Percentiles rank a stretch among this genome's conserved stretches.
Conservation (phyloP, 2,888 invertebrate genomes). For the Volucella bombylans region DNA sequence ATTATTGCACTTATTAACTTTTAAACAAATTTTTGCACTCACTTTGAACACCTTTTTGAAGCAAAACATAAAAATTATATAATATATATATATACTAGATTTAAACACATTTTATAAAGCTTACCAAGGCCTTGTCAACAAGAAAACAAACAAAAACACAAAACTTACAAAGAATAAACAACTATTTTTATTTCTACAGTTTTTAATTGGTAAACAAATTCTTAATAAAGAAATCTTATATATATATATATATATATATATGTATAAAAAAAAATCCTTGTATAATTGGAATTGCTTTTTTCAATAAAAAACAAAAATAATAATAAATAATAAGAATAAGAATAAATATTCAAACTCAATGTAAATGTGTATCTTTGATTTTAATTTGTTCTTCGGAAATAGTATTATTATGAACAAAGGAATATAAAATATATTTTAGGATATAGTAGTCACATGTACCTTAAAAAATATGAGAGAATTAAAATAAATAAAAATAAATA, state of each 20-base stretch:
- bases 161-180: slow-evolving; percentile 17
- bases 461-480: slow-evolving; percentile 60
- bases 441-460: slow-evolving; percentile 74
- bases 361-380: slow-evolving; percentile 50
- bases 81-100: slow-evolving; percentile 24
- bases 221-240: slow-evolving; percentile 17
- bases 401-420: slow-evolving; percentile 63
- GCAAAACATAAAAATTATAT: slow-evolving; percentile 15
- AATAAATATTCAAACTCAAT: slow-evolving; percentile 12
- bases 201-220: slow-evolving; percentile 17
- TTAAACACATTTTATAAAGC: slow-evolving; percentile 49
- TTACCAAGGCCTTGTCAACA: slow-evolving; percentile 63
- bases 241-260: slow-evolving; percentile 53
- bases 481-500: slow-evolving; percentile 7
- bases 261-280: slow-evolving; percentile 36
- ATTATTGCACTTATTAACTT: slow-evolving; percentile 71
- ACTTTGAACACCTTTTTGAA: slow-evolving; percentile 41
- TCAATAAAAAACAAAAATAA: neutral
- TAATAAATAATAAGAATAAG: no score
- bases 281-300: slow-evolving; percentile 42
- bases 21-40: slow-evolving; percentile 45
- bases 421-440: slow-evolving; percentile 71
- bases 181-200: slow-evolving; percentile 59
- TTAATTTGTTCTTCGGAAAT: slow-evolving; percentile 19
- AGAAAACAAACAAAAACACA: slow-evolving; percentile 29